Evolutionary conservation across 1,140 invertebrate genomes (phyloP), one percentile per base, ranked within the genome.

Genomic region (Acyrthosiphon pisum): DNA sequence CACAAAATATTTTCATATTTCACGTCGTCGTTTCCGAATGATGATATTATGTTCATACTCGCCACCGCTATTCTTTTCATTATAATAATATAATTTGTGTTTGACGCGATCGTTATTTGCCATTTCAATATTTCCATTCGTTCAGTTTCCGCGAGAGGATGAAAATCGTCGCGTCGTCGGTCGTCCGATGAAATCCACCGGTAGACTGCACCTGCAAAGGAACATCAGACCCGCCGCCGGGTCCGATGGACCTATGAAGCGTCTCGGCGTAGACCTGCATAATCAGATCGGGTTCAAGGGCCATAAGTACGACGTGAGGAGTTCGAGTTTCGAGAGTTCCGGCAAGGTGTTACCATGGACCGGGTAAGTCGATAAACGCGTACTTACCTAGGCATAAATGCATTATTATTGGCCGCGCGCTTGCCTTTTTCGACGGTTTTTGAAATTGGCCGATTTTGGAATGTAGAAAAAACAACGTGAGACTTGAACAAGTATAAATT

Each of bases 311-410:
- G 95, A 96, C 93, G 93, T 96, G 92, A 94, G 95, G 37, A 95
- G 95, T 94, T 95, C 95, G 94, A 95, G 95, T 93, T 95, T 95
- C 94, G 95, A 96, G 94, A 94, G 95, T 30, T 94, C 94, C 30
- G 95, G 94, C 94, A 95, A 95, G 90, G 95, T 95, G 30, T 90
- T 95, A 22, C 95, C 95, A 50, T 95, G 95, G 95, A 95, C 95
- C 23, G 94, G 94, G 94, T 94, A 56, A 94, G 94, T 89, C 46
- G 41, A 26, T 26, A 86, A 44, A 23, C 9, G 83, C 23, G 41
- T 14, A 41, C 20, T 26, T 22, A 9, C 7, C 2, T 22, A 35
- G 7, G 37, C 4, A 11, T 18, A 23, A 68, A 46, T 46, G 8
- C 6, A 46, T 46, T 46, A 53, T 56, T 76, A 20, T n/a, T 76